phyloP scores from a whole-genome alignment of 2,797 vertebrate genomes.

The Euthynnus affinis region DNA sequence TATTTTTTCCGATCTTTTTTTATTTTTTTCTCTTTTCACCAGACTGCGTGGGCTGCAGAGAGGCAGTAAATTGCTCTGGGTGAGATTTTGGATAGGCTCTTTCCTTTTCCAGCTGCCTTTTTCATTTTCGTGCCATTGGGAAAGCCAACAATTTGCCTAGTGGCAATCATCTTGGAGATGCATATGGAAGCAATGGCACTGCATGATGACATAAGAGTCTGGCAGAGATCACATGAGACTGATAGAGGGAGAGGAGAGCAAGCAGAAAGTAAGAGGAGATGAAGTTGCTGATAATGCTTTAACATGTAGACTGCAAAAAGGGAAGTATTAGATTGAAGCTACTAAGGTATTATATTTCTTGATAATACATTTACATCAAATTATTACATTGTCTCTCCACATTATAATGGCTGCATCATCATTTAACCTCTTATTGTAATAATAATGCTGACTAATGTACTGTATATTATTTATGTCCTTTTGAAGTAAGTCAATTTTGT shows the following conservation, averaged over 20 bases:
- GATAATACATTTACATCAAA: neutral
- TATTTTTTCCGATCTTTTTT: neutral
- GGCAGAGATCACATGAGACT: slow-evolving; percentile 25
- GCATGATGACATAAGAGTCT: slow-evolving; percentile 22
- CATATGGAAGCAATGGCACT: slow-evolving; percentile 40
- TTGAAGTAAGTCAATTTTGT: too few relatives aligned
- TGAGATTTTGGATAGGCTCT: slow-evolving; percentile 23
- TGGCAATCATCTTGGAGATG: slow-evolving; percentile 41
- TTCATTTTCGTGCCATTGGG: slow-evolving; percentile 44
- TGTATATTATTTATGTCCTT: too few relatives aligned
- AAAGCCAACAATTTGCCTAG: slow-evolving; percentile 41
- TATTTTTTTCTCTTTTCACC: neutral
- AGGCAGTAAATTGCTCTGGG: slow-evolving; percentile 16
- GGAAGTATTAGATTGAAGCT: neutral
- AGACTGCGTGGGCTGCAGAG: slow-evolving; percentile 14
- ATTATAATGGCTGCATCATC: too few relatives aligned
- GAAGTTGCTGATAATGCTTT: neutral
- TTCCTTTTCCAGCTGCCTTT: slow-evolving; percentile 36
- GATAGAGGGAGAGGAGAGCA: neutral
- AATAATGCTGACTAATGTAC: too few relatives aligned
- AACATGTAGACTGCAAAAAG: neutral
- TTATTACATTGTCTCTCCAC: neutral
- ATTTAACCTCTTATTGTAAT: neutral
- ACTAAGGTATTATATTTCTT: neutral
- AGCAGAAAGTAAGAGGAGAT: neutral